phyloP scores from a whole-genome alignment of 2,888 invertebrate species.

The Hirtodrosophila trivittata region DNA sequence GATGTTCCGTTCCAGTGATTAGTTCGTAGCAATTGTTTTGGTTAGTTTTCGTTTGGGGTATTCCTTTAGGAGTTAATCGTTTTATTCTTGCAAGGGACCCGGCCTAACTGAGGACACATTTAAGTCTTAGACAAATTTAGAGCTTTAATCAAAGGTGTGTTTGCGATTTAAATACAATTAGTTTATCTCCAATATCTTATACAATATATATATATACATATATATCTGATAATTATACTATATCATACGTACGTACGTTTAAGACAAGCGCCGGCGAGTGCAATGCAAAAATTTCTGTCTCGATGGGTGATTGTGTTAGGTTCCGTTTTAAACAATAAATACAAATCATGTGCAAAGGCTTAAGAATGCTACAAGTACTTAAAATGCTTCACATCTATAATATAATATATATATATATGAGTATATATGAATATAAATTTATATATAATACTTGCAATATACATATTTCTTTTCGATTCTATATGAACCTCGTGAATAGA shows the following conservation, averaged over 20 bases:
- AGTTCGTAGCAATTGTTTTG: slow-evolving; percentile 22
- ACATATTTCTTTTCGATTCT: slow-evolving; percentile 1
- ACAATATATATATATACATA: too few relatives aligned
- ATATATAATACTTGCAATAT: neutral
- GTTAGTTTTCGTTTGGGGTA: slow-evolving; percentile 24
- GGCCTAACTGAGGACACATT: neutral
- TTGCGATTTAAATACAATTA: slow-evolving; percentile 3
- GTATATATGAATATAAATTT: too few relatives aligned
- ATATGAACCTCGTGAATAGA: neutral
- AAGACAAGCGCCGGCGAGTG: slow-evolving; percentile 24
- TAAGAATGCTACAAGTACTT: slow-evolving; percentile 24
- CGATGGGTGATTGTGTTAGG: neutral
- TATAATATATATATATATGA: too few relatives aligned
- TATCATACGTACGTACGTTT: slow-evolving; percentile 6
- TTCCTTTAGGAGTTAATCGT: slow-evolving; percentile 32
- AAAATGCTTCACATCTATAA: neutral
- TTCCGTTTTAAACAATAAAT: too few relatives aligned
- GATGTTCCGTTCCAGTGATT: slow-evolving; percentile 53
- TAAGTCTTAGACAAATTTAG: slow-evolving; percentile 18
- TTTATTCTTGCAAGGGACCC: neutral
- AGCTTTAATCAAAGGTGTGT: slow-evolving; percentile 22
- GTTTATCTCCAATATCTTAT: slow-evolving; percentile 15
- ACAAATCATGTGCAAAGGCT: neutral
- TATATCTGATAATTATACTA: neutral
- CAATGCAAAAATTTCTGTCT: slow-evolving; percentile 18